Conservation (phyloP, 30 jellyfish, hydroid and myxozoan genomes). For the Rhopilema esculentum region DNA sequence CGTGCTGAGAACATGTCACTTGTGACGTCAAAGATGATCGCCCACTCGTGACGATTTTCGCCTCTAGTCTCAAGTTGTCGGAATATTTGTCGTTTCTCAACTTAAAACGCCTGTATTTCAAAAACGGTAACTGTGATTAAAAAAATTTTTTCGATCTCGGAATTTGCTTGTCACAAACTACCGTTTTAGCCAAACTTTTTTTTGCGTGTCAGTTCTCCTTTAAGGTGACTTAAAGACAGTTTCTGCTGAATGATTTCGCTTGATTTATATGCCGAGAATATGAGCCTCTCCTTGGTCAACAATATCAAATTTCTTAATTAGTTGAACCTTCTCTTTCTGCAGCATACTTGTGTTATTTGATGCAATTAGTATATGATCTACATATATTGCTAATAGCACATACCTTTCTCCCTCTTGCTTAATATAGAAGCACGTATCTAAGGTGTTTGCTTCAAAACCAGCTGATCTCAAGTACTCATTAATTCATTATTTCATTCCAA, state of each 20-base stretch:
- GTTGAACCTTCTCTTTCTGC: constrained; percentile 9
- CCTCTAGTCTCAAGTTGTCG: no score
- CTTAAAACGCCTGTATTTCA: no score
- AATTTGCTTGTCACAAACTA: no score
- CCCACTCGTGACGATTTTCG: no score
- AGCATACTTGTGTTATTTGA: constrained; percentile 21
- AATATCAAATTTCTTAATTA: constrained; percentile 1
- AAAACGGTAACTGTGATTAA: no score
- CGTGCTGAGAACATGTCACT: no score
- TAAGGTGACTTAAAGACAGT: not conserved
- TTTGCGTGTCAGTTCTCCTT: no score
- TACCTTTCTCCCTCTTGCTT: constrained; percentile 18
- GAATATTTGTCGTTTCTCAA: no score
- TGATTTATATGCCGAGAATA: constrained; percentile 3
- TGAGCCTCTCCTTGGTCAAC: constrained; percentile 30
- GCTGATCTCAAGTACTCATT: constrained; percentile 19
- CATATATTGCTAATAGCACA: constrained; percentile 15
- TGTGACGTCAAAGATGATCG: no score
- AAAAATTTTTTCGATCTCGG: no score
- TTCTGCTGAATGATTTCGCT: constrained; percentile 9
- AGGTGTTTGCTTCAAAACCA: not conserved
- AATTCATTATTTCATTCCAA: constrained; percentile 6
- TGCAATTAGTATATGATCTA: constrained; percentile 7
- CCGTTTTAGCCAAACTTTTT: no score
- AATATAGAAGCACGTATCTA: constrained; percentile 5